A percentile compares a stretch with the other conserved stretches of the same genome.
Evolutionary conservation across 1,140 invertebrate species (phyloP).

Genomic region (Battus philenor): DNA sequence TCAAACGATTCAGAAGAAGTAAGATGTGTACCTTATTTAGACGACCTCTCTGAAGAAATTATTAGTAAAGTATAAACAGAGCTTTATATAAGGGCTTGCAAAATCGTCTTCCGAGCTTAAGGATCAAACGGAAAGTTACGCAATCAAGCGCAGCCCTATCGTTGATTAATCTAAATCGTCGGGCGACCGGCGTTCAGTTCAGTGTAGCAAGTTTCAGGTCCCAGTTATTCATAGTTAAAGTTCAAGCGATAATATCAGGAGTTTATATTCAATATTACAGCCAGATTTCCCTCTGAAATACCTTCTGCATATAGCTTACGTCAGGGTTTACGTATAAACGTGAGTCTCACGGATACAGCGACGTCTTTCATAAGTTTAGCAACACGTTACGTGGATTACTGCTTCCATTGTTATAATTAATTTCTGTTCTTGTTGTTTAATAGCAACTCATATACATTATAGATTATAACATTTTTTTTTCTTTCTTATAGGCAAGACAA

Average conservation of each 20-base stretch:
- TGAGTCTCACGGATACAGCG: neutral
- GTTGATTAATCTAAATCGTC: slow-evolving; percentile 12
- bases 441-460: too few species aligned
- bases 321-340: slow-evolving; percentile 1
- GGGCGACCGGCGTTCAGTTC: slow-evolving; percentile 6
- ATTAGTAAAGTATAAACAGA: slow-evolving; percentile 3
- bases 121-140: slow-evolving; percentile 4
- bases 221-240: slow-evolving; percentile 34
- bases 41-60: neutral
- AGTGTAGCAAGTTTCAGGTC: slow-evolving; percentile 16
- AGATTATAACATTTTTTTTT: too few species aligned
- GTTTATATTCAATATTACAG: slow-evolving; percentile 30
- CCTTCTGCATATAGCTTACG: neutral
- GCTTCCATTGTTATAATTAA: too few species aligned
- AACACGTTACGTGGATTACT: neutral
- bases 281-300: slow-evolving; percentile 25
- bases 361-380: slow-evolving; percentile 2
- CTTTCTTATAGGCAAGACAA: too few species aligned
- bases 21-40: neutral
- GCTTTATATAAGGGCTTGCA: slow-evolving; percentile 10
- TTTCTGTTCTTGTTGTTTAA: too few species aligned
- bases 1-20: too few species aligned
- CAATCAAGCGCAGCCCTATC: slow-evolving; percentile 15
- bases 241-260: slow-evolving; percentile 29
- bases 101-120: neutral